phyloP scores from a whole-genome alignment of 2,797 vertebrate genomes.

The Buphagus erythrorhynchus region DNA sequence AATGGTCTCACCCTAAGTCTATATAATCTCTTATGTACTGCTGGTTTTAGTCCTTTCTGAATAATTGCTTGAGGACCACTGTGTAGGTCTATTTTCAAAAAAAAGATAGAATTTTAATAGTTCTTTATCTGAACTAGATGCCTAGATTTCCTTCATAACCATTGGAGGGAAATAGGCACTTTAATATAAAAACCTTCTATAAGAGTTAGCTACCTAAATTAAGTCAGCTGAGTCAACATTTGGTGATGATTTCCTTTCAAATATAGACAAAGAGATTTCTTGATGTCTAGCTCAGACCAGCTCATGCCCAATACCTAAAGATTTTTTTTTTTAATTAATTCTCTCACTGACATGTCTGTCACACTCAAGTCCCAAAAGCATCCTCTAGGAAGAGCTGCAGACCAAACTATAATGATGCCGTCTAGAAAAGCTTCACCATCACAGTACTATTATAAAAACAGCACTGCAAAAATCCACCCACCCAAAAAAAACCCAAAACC shows the following conservation, averaged over 20 bases:
- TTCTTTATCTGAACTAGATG: not conserved
- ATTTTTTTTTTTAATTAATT: not conserved
- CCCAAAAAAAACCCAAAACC: not conserved
- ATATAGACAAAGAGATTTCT: not conserved
- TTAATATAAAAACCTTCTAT: not conserved
- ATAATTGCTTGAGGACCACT: not conserved
- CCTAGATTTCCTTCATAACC: not conserved
- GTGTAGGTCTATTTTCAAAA: not conserved
- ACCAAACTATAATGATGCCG: not conserved
- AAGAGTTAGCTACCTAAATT: not conserved
- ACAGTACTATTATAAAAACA: not conserved
- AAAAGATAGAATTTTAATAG: not conserved
- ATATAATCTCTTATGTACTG: not conserved
- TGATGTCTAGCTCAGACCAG: not conserved
- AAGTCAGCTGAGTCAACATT: not conserved
- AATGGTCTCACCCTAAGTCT: rapidly evolving
- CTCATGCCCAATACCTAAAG: not conserved
- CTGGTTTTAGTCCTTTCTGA: not conserved
- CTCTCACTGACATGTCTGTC: not conserved
- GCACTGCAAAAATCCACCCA: not conserved
- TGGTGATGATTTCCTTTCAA: not conserved
- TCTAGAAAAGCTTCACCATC: not conserved
- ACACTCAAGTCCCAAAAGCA: not conserved
- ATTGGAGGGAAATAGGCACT: not conserved
- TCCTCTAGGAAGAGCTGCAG: not conserved